These are phyloP conservation scores for Eupeodes corollae DNA, from an alignment of 1,140 invertebrate genomes.

Conservation along the genomic window DNA sequence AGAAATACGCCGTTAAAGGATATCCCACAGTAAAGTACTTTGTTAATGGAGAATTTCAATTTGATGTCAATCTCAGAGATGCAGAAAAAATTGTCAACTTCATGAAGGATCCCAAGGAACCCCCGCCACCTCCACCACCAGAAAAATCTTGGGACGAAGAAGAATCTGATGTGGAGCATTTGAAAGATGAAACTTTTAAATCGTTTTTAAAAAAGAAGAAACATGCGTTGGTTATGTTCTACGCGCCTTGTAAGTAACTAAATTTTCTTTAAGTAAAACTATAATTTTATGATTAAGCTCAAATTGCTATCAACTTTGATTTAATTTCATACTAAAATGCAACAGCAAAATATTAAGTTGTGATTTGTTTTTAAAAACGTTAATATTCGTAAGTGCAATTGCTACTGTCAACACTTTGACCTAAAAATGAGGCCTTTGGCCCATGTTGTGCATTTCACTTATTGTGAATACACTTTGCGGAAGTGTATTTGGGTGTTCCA, in stretches of 20 bases:
- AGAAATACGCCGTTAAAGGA: conserved; percentile 61
- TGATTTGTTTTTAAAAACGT: too few species aligned
- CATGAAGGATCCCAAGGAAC: conserved; percentile 71
- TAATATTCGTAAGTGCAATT: too few species aligned
- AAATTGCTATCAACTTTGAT: too few species aligned
- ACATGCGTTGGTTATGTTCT: conserved; percentile 80
- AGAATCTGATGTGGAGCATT: conserved; percentile 59
- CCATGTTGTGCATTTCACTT: too few species aligned
- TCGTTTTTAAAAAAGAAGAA: conserved; percentile 43
- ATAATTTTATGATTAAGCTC: too few species aligned
- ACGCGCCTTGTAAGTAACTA: conserved; percentile 76
- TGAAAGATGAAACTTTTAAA: conserved; percentile 60
- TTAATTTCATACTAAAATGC: too few species aligned
- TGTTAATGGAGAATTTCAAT: conserved; percentile 60
- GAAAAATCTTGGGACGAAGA: conserved; percentile 68
- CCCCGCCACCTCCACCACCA: conserved; percentile 64
- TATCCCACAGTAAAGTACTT: conserved; percentile 80
- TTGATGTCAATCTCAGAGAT: conserved; percentile 64
- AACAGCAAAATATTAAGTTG: too few species aligned
- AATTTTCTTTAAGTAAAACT: too few species aligned
- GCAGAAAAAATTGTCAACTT: conserved; percentile 67
- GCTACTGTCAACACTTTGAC: too few species aligned
- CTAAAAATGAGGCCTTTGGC: too few species aligned
- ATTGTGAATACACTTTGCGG: too few species aligned
- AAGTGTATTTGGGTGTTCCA: too few species aligned